Evolutionary conservation across 2,797 vertebrate genomes (phyloP), one percentile per base, ranked within the genome.

Genomic region (Brachyalestes nurse): DNA sequence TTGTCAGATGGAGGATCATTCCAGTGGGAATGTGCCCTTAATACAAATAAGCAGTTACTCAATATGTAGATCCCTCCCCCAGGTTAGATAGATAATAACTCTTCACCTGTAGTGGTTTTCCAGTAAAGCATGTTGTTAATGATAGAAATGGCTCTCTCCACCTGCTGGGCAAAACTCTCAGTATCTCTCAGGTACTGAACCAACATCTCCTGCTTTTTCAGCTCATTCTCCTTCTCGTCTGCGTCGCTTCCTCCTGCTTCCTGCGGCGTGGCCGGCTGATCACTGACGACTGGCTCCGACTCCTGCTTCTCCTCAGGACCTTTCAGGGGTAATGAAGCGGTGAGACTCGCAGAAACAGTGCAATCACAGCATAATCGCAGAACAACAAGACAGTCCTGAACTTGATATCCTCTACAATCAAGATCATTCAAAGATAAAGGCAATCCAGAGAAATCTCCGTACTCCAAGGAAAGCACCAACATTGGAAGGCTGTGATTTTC

Each of bases 171-270:
- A 38, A 99, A 99, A 84, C 88, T 94, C 79, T 96, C 96, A 0
- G 97, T 97, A 23, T 99, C 97, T 79, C 88, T 95, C 82, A 99
- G 90, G 85, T 99, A 99, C 80, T 99, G 97, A 75, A 99, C 97
- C 89, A 99, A 77, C 96, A 97, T 96, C 90, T 98, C 95, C 90
- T 99, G 98, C 88, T 98, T 99, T 86, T 93, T 89, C 77, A 98
- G 88, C 70, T 97, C 94, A 5, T 86, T 87, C 12, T 93, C 91
- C 13, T 88, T 89, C 81, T 91, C 90, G n/a, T 47, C 79, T 0
- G 12, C 49, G 1, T 19, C 72, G 16, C 10, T 75, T 8, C 83
- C 87, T 0, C 34, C 82, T 73, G 90, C 90, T 71, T 93, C 93
- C 83, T 90, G 89, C 1, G 91, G 91, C 9, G 87, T 88, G 1